Evolutionary conservation across 35 echinoderm and acorn worm species (phyloP).

Genomic region (Ophioderma brevispina): DNA sequence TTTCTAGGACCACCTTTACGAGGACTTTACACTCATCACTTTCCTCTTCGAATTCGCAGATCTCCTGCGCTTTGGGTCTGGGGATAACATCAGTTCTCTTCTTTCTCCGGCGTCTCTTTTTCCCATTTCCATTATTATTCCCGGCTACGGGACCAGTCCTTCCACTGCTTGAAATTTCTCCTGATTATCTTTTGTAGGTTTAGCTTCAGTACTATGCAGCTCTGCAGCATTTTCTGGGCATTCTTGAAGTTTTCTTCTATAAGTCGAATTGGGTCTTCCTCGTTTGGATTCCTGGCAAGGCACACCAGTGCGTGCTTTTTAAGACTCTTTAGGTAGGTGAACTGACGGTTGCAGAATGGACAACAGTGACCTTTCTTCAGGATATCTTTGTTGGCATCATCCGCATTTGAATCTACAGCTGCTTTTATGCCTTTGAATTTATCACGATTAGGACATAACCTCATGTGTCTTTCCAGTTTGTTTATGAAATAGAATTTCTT

Average conservation of each 20-base stretch:
- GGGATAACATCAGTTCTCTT: background rate
- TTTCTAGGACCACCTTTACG: background rate
- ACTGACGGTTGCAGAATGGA: constrained; percentile 85
- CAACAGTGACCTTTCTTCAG: constrained; percentile 67
- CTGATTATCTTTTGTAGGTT: background rate
- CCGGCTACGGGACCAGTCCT: too few relatives aligned
- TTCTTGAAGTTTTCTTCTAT: constrained; percentile 17
- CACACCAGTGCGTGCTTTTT: constrained; percentile 86
- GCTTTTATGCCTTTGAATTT: constrained; percentile 52
- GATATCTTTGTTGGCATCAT: constrained; percentile 26
- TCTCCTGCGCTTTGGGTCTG: background rate
- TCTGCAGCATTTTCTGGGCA: background rate
- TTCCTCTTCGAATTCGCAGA: background rate
- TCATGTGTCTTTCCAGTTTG: constrained; percentile 92
- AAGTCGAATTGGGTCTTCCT: constrained; percentile 32
- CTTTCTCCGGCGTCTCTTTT: background rate
- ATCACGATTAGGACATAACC: constrained; percentile 83
- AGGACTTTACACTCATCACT: background rate
- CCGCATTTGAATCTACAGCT: constrained; percentile 1
- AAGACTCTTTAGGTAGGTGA: constrained; percentile 86
- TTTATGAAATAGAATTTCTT: constrained; percentile 92
- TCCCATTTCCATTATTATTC: background rate
- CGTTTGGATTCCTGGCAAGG: constrained; percentile 26
- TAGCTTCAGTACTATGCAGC: background rate
- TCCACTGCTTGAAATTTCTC: background rate